Evolutionary conservation across 1,140 invertebrate species (phyloP), one percentile per base, ranked within the genome.

Genomic region (Magallana gigas): DNA sequence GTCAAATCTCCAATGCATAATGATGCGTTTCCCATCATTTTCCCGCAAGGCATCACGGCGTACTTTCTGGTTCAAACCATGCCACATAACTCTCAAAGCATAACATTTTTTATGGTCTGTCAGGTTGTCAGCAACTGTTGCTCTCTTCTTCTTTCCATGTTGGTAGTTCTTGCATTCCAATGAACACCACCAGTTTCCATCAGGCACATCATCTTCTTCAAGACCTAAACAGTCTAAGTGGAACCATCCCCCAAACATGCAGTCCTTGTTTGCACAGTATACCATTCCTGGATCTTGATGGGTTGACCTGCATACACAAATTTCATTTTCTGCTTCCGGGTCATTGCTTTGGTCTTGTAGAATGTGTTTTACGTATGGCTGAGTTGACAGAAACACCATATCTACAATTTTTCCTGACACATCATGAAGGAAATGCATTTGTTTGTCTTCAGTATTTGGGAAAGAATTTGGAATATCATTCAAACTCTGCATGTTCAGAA

Each of bases 1-100:
- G 82, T 90, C 87, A 64, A 58, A 64, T n/a, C 76, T 88, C 86
- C 87, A 87, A 18, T 87, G 83, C 8, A 18, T 62, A 3, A 86
- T 81, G 12, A 87, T 84, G 59, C 80, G 56, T 36, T 29, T 68
- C 57, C 58, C 36, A 14, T 57, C 48, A 83, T 87, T 62, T 64
- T 87, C 59, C 23, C 56, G 48, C 56, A 62, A 29, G 12, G 23
- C 9, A 57, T 87, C 86, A 64, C 23, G 29, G 29, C 16, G 60
- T n/a, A 36, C 36, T n/a, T 62, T 36, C n/a, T n/a, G 16, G 29
- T 56, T 18, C 83, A 23, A 84, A 57, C 57, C 23, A 60, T 84
- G 18, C 48, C 48, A 80, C 23, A 80, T 29, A 18, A 80, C 23
- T 23, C 23, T 23, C 23, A 76, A 36, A 80, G 76, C 48, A 36